Evolutionary conservation across 2,888 invertebrate genomes (phyloP), one percentile per base, ranked within the genome.

Genomic region (Sarcophaga subvicina): DNA sequence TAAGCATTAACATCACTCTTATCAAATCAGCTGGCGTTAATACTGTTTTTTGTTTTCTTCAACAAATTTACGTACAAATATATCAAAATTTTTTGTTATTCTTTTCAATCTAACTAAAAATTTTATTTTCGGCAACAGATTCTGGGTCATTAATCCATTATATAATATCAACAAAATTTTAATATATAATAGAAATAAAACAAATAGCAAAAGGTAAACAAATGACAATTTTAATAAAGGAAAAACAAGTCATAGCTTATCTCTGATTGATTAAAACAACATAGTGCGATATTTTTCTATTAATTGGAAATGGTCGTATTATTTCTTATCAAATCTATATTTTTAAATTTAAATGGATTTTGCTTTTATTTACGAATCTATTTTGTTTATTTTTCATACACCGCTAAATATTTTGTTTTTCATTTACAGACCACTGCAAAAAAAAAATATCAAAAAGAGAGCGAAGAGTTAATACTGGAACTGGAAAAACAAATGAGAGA

Each of bases 321-420:
- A 54, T 54, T 54, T 54, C 17, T 14, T 54, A 54, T 37, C 54
- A 54, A 14, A 14, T 17, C 12, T 54, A 54, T 17, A 54, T 17
- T 14, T 17, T 14, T 4, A 54, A 12, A 14, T 14, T 12, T 17
- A 17, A 14, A 17, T 37, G 37, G 37, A 10, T 10, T 37, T 37
- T 10, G 37, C 37, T 37, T 37, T 37, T 37, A 37, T 37, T 37
- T 37, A 37, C 10, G 37, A 8, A 37, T 37, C n/a, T 45, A 2
- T n/a, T 67, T 67, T 67, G 37, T 45, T 67, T 67, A 45, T 67
- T 17, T 20, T 45, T 67, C 45, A 45, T 67, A 4, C 59, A 45
- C 45, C 37, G 66, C 47, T 47, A 69, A 8, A 8, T 6, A 47
- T 67, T 69, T 69, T 47, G 59, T 47, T n/a, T 47, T 45, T n/a